Conservation (phyloP, 2,888 invertebrate genomes). For the Nemurella pictetii region DNA sequence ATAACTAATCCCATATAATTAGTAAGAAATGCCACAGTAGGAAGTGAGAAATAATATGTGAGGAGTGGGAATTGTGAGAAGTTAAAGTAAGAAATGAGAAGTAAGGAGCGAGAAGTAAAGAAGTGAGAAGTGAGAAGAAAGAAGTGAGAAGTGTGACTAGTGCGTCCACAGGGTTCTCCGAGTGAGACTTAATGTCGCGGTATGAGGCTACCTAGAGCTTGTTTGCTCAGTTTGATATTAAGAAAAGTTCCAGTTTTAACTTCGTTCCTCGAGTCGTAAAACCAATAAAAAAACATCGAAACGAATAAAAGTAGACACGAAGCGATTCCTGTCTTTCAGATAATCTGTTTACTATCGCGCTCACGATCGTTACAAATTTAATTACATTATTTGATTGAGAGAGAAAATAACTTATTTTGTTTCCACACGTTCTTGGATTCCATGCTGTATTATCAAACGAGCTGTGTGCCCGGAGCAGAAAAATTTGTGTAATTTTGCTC, state of each 20-base stretch:
- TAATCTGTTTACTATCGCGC: neutral
- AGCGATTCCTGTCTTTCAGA: neutral
- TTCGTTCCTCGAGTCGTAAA: neutral
- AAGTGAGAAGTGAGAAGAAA: too few relatives aligned
- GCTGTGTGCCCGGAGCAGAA: neutral
- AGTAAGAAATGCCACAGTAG: too few relatives aligned
- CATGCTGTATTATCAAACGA: neutral
- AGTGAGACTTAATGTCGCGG: too few relatives aligned
- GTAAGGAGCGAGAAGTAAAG: too few relatives aligned
- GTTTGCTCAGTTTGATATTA: neutral
- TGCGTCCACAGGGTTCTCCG: too few relatives aligned
- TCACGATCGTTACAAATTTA: neutral
- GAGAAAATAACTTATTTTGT: neutral
- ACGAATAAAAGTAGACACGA: neutral
- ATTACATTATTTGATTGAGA: neutral
- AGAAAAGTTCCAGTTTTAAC: neutral
- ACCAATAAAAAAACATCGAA: neutral
- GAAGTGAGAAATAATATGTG: too few relatives aligned
- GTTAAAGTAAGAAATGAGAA: too few relatives aligned
- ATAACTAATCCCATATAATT: too few relatives aligned
- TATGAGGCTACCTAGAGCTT: too few relatives aligned
- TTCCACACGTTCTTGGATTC: neutral
- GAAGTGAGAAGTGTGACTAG: too few relatives aligned
- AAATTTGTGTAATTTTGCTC: conserved; percentile 15
- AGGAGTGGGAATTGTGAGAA: too few relatives aligned